Evolutionary conservation across 30 jellyfish, hydroid and myxozoan species (phyloP), one percentile per base, ranked within the genome.

Genomic region (Turritopsis dohrnii): DNA sequence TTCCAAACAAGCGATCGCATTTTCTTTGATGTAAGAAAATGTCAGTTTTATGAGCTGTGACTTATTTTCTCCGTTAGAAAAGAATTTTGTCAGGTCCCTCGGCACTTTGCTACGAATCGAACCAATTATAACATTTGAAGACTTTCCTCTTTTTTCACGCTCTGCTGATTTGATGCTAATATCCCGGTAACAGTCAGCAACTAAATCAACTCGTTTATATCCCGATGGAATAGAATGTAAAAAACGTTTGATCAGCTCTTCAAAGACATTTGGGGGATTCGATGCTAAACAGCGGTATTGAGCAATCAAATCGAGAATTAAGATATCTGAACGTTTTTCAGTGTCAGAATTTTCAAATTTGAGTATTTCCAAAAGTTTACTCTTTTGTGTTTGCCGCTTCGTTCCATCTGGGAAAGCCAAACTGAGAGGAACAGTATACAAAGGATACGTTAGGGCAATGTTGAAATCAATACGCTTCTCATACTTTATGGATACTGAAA

Each of bases 321-420:
- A 71, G 16, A 19, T 23, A 24, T 28, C 16, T 18, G 19, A 23
- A 16, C 28, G 28, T 71, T 17, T 20, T 18, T 17, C 28, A 24
- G 23, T 23, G 28, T 71, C 80, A 71, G 28, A 71, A 71, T 19
- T 71, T 71, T 28, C 19, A 16, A 23, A 23, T 17, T 16, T 16
- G 28, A 17, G 19, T 16, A 16, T 71, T 19, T 71, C 18, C 19
- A 71, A 16, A 16, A 71, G 28, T 28, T 71, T 20, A 28, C 80
- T 71, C 23, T 71, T 71, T 71, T 19, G 16, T 17, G 20, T 71
- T 71, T 24, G 18, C 23, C 80, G 19, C 28, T 71, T 71, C 28
- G 80, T 16, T 71, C 80, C 80, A 71, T 71, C 80, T 71, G 80
- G 80, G 23, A 71, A 71, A 16, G 80, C 80, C 80, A 71, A 16